Percentiles rank a stretch among this genome's conserved stretches.
phyloP scores from a whole-genome alignment of 2,797 vertebrate species.

The Myripristis murdjan region DNA sequence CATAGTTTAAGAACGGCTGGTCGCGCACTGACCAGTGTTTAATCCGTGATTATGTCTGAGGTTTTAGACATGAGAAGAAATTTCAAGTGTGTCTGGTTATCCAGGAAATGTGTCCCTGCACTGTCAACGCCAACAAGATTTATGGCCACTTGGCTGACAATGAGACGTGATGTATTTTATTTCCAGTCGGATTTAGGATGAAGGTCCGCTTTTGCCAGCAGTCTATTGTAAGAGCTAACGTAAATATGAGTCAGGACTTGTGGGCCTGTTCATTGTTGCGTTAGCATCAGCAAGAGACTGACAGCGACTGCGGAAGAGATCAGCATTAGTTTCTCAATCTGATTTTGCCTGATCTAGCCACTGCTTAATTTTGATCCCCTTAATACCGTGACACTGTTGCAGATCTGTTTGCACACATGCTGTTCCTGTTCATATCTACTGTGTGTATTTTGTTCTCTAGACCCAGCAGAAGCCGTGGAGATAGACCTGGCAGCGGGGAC shows the following conservation, averaged over 20 bases:
- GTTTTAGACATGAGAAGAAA: background rate
- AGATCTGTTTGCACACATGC: background rate
- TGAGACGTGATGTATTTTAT: slow-evolving; percentile 24
- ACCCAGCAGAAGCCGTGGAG: slow-evolving; percentile 68
- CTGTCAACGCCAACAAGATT: slow-evolving; percentile 17
- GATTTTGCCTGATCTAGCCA: slow-evolving; percentile 18
- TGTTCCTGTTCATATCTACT: slow-evolving; percentile 20
- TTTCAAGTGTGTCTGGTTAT: slow-evolving; percentile 38
- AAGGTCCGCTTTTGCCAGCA: background rate
- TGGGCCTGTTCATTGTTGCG: slow-evolving; percentile 10
- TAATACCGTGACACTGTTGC: background rate
- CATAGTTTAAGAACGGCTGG: no score
- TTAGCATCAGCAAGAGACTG: background rate
- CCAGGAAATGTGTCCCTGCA: slow-evolving; percentile 38
- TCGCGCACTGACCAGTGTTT: no score
- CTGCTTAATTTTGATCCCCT: background rate
- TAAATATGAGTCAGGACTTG: background rate
- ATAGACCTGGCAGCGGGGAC: slow-evolving; percentile 63
- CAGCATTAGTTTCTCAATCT: background rate
- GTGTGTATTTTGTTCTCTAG: slow-evolving; percentile 49
- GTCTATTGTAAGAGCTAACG: slow-evolving; percentile 7
- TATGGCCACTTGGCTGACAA: slow-evolving; percentile 31
- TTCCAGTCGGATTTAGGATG: slow-evolving; percentile 27
- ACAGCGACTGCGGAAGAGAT: background rate
- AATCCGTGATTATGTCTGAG: no score